Evolutionary conservation across 2,797 vertebrate species (phyloP), one percentile per base, ranked within the genome.

Genomic region (Heliangelus exortis): DNA sequence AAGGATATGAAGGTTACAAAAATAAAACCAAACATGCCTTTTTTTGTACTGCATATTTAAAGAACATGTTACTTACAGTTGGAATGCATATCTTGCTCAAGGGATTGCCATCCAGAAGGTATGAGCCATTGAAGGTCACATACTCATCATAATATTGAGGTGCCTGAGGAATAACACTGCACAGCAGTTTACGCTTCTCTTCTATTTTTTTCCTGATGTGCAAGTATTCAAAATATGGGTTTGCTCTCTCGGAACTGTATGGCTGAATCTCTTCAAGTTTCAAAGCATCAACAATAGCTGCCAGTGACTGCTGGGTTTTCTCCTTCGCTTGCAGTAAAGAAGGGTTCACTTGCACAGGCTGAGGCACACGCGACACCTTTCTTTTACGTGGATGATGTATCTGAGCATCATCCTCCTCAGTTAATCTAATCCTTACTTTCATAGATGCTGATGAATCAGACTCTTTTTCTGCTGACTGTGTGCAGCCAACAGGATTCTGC

Each of bases 111-210:
- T 99, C 99, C 87, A 99, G 96, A 74, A 99, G 98, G 97, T 99
- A 99, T 19, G 99, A 99, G 77, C 99, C 99, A 54, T 99, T 99
- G 97, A 99, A 99, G 33, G 99, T 99, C 93, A 99, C 99, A 23
- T 99, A 99, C 79, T 99, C 99, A 59, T 99, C 99, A 1, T 99
- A 99, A 98, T 99, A 99, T 95, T 99, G 99, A n/a, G 99, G 99
- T 9, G 99, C 99, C 95, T 99, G 99, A 48, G 99, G 99, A 72
- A 98, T 99, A 91, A 99, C 99, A 51, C 99, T 99, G 97, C 99
- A 99, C 76, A 99, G 88, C 92, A 99, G 98, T 96, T 99, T 99
- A 96, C 99, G 99, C 94, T 99, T 99, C 97, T 99, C 99, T 97
- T 99, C 99, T 62, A 99, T 99, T 97, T 99, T 99, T 97, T 98